A percentile compares a stretch with the other conserved stretches of the same genome.
Evolutionary conservation across 2,797 vertebrate genomes (phyloP).

Genomic region (Tokudaia muenninki): DNA sequence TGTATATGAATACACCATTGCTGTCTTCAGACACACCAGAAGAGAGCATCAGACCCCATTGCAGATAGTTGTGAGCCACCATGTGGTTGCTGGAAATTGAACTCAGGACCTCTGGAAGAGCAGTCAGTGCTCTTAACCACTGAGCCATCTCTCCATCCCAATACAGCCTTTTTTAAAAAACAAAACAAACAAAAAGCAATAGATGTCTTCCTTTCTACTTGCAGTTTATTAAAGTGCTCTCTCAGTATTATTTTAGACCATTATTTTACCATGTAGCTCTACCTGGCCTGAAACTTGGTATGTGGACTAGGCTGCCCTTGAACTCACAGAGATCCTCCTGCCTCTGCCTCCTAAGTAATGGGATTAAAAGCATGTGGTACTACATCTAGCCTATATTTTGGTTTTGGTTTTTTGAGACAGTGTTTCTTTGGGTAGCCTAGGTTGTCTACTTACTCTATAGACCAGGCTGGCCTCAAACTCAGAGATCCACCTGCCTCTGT

Average conservation of each 20-base stretch:
- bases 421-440: not conserved
- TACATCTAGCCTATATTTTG: not conserved
- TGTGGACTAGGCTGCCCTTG: not conserved
- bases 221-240: slow-evolving; percentile 6
- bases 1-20: too few species aligned
- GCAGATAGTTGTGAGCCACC: too few species aligned
- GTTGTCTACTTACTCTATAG: not conserved
- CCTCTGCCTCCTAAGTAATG: not conserved
- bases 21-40: too few species aligned
- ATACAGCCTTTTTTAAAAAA: not conserved
- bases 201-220: not conserved
- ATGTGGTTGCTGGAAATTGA: too few species aligned
- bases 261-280: not conserved
- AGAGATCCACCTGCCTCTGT: not conserved
- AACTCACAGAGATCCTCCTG: not conserved
- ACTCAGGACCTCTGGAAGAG: too few species aligned
- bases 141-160: not conserved
- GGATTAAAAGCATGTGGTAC: not conserved
- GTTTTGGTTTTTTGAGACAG: not conserved
- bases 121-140: too few species aligned
- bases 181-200: not conserved
- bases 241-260: not conserved
- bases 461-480: not conserved
- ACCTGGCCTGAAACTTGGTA: not conserved
- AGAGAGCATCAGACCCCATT: too few species aligned